Base-by-base conservation (phyloP, 2,888 invertebrate genomes). In the Crocallis elinguaria region DNA sequence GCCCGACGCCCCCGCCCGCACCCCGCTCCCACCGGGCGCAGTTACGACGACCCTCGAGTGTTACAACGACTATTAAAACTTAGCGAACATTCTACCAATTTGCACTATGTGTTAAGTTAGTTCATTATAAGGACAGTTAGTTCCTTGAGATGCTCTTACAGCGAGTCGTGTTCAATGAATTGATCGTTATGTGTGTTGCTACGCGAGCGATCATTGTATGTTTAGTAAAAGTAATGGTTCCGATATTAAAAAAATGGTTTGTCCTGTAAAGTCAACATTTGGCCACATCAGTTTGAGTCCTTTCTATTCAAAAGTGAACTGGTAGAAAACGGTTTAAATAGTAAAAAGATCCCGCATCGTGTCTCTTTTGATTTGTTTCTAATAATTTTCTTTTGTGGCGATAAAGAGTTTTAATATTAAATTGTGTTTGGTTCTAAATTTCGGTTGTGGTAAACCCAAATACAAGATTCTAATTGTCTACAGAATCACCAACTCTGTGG, bases 61-160 rank as follows among this genome's bases (percentile, higher is more conserved):
- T 33, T 5, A 30, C 30, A 14, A 35, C 39, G 29, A 21, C 49
- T 42, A 39, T 48, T 37, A 42, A 49, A 42, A 49, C 49, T 49
- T 49, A 45, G 42, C 25, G 29, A 42, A 42, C 49, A 36, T 41
- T 37, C 49, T 9, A 21, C 42, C 42, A 49, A 42, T 42, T 49
- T 42, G 42, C 16, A 13, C 9, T 14, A 49, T 37, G 36, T 29
- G 36, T 35, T 36, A 42, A 49, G 36, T 49, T 49, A 37, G 29
- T 49, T 49, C 49, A 49, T 32, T 37, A 43, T 14, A 42, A 14
- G 11, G 23, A 30, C 14, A 30, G 33, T 25, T 30, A 42, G 32
- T 23, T 32, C 21, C 21, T 7, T 5, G 25, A 2, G 11, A 23
- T 11, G 27, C 17, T 23, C 41, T 4, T 11, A 3, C 7, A 9